These are phyloP conservation scores for Prunella strophiata DNA, from an alignment of 2,797 vertebrate species.

Conservation along the genomic window DNA sequence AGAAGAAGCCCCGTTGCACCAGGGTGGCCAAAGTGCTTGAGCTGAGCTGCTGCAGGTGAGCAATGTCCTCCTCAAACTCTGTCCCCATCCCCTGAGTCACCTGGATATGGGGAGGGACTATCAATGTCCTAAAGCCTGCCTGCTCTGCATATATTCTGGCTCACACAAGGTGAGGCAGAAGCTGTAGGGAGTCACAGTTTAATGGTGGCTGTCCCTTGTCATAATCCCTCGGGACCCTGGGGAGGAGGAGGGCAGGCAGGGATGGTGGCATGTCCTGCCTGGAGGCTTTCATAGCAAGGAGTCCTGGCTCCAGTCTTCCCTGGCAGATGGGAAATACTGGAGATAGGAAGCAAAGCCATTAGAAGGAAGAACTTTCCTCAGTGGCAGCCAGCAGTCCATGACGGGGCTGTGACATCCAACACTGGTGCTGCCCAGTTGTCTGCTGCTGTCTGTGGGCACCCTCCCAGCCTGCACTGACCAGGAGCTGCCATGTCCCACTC, in stretches of 20 bases:
- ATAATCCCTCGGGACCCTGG: not conserved
- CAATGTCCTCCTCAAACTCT: not conserved
- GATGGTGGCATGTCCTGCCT: not conserved
- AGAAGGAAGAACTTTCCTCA: conserved; percentile 14
- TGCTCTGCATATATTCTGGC: rapidly evolving
- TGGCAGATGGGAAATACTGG: conserved; percentile 9
- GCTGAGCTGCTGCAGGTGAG: not conserved
- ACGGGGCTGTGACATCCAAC: not conserved
- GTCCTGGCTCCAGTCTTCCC: not conserved
- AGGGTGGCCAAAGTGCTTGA: not conserved
- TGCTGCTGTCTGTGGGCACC: not conserved
- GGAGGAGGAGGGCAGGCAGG: not conserved
- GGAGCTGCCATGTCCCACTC: not conserved
- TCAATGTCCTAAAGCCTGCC: not conserved
- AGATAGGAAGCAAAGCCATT: not conserved
- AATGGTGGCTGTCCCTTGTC: not conserved
- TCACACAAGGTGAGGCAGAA: not conserved
- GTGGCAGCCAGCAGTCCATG: not conserved
- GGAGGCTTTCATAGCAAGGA: not conserved
- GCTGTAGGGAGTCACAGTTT: not conserved
- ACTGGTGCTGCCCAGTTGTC: not conserved
- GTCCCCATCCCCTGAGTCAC: not conserved
- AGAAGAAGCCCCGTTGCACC: not conserved
- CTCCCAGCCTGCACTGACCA: not conserved
- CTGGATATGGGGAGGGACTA: not conserved